Percentiles rank a stretch among this genome's conserved stretches.
These are phyloP conservation scores for Eidolon helvum DNA, from an alignment of 2,113 vertebrate species.

Conservation along the genomic window DNA sequence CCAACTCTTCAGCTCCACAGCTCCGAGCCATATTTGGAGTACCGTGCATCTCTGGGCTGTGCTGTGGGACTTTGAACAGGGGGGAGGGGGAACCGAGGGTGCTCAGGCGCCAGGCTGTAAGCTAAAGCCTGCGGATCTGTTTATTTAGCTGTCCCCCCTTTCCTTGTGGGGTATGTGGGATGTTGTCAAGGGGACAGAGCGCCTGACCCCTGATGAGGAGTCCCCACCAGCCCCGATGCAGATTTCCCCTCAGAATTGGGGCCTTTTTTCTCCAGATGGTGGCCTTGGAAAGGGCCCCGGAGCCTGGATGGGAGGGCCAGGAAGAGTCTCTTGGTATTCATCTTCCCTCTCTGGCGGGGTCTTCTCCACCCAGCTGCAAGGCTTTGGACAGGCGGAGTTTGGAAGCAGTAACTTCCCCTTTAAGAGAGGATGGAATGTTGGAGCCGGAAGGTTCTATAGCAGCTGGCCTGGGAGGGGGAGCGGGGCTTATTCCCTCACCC, in stretches of 20 bases:
- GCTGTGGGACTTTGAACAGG: conserved; percentile 37
- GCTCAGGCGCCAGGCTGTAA: neutral
- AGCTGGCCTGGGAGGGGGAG: conserved; percentile 58
- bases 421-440: conserved; percentile 66
- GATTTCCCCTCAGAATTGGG: neutral
- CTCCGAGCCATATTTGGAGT: conserved; percentile 72
- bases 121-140: neutral
- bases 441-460: conserved; percentile 55
- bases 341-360: neutral
- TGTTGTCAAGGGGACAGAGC: neutral
- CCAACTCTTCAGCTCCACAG: conserved; percentile 13
- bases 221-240: conserved; percentile 18
- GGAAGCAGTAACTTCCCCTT: conserved; percentile 64
- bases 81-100: neutral
- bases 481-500: conserved; percentile 61
- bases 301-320: neutral
- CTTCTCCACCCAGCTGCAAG: neutral
- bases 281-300: neutral
- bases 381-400: conserved; percentile 6
- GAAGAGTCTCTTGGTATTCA: neutral
- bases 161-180: neutral
- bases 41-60: neutral
- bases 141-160: neutral
- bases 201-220: neutral
- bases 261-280: neutral